Conservation (phyloP, 2,888 invertebrate genomes). For the Heliconius ethilla region DNA sequence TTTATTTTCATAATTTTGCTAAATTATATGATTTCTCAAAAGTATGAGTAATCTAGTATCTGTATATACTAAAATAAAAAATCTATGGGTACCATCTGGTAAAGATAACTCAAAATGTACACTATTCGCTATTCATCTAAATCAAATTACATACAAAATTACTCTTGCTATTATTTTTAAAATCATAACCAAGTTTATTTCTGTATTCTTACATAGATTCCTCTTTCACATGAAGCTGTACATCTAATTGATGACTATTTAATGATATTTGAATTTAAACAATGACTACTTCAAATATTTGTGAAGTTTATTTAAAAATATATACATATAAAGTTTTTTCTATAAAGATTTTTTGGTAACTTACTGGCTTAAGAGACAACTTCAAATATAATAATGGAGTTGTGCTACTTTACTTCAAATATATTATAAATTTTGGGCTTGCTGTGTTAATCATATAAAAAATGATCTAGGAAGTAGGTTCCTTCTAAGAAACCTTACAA, state of each 20-base stretch:
- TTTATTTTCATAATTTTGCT: neutral
- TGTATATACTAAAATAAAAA: conserved; percentile 54
- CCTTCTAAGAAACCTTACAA: no score
- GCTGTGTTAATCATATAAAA: no score
- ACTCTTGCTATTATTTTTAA: neutral
- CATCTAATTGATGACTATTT: neutral
- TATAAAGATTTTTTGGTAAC: no score
- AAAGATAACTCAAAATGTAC: conserved; percentile 44
- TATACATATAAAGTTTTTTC: neutral
- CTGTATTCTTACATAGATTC: neutral
- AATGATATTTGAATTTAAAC: neutral
- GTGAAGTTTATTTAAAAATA: neutral
- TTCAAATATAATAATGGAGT: neutral
- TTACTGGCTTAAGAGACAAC: no score
- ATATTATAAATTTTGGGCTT: neutral
- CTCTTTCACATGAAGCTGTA: neutral
- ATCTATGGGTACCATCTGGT: conserved; percentile 70
- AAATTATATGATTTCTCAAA: neutral
- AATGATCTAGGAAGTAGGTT: no score
- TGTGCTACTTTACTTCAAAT: neutral
- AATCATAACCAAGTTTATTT: neutral
- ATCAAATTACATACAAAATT: neutral
- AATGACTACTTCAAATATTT: neutral
- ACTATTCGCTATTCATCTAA: neutral
- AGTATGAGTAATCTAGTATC: neutral